A percentile compares a stretch with the other conserved stretches of the same genome.
These are phyloP conservation scores for Florisuga fusca DNA, from an alignment of 2,797 vertebrate species.

Conservation along the genomic window DNA sequence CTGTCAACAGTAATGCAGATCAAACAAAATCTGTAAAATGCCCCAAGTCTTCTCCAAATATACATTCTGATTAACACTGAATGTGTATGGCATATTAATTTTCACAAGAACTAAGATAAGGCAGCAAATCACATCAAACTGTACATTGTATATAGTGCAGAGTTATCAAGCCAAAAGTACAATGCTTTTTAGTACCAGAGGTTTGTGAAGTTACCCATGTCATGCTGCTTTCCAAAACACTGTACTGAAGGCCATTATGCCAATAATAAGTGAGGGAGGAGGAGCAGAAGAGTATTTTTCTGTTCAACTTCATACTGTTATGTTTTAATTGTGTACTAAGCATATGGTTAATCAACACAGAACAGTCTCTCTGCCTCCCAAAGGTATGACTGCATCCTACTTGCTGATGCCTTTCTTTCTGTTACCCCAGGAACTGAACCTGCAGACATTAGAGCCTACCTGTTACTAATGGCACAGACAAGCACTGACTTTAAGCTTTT, in stretches of 20 bases:
- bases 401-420: neutral
- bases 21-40: neutral
- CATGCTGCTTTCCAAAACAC: neutral
- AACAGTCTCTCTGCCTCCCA: neutral
- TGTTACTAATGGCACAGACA: neutral
- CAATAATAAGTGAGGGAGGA: neutral
- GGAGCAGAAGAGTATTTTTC: neutral
- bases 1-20: neutral
- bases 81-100: neutral
- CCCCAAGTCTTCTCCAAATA: neutral
- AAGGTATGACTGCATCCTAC: neutral
- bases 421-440: neutral
- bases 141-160: fast-evolving
- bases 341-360: neutral
- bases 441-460: neutral
- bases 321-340: neutral
- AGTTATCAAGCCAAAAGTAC: neutral
- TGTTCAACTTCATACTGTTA: neutral
- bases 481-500: neutral
- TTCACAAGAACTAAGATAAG: neutral
- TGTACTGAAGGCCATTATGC: neutral
- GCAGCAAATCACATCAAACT: neutral
- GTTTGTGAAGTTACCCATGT: neutral
- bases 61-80: neutral
- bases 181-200: neutral